Conservation (phyloP, 1,140 invertebrate genomes). For the Doryteuthis pealeii region DNA sequence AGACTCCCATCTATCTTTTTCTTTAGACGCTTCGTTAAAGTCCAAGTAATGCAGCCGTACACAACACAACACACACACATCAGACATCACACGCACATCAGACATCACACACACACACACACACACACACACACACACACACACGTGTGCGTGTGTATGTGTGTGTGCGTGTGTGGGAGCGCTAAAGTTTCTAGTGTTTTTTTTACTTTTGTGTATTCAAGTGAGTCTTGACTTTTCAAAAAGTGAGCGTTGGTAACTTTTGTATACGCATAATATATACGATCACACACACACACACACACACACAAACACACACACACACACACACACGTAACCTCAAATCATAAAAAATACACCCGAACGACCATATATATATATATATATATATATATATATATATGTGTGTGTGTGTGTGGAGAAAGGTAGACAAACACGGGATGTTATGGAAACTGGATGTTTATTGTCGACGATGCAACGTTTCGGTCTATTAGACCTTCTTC, state of each 20-base stretch:
- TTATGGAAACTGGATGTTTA: no score
- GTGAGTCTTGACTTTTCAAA: constrained; percentile 15
- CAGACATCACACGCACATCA: no score
- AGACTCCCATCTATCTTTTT: no score
- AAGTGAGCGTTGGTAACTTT: no score
- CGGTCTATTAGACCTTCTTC: no score
- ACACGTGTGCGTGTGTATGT: neutral
- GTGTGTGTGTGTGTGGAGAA: constrained; percentile 11
- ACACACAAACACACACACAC: constrained; percentile 9
- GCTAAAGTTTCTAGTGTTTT: neutral
- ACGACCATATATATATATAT: constrained; percentile 6
- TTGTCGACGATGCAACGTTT: no score
- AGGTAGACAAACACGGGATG: no score
- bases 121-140: no score
- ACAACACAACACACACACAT: no score
- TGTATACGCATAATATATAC: constrained; percentile 16
- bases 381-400: constrained; percentile 20
- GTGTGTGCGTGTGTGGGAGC: neutral
- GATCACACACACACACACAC: constrained; percentile 12
- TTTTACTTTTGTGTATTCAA: constrained; percentile 21
- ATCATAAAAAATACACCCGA: constrained; percentile 4
- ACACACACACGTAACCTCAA: constrained; percentile 15
- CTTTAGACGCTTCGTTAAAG: no score
- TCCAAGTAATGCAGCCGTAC: no score
- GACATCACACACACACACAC: no score